Evolutionary conservation across 2,888 invertebrate genomes (phyloP), one percentile per base, ranked within the genome.

Genomic region (Synergus itoensis): DNA sequence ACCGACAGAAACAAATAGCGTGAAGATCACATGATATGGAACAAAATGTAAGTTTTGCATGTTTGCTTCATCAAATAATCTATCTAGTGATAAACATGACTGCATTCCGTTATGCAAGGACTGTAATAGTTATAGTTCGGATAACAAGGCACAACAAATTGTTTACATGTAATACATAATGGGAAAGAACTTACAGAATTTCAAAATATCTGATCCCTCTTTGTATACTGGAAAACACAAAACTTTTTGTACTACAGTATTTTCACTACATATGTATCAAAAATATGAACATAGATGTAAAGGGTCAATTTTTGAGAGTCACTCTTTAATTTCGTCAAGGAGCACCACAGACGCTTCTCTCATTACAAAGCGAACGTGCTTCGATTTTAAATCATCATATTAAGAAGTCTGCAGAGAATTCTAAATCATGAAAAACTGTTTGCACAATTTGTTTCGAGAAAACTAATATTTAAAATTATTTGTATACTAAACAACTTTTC

Each of bases 201-300:
- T 69, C 69, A 69, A 48, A 28, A 69, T 69, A 69, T 43, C 48
- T 36, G 69, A 69, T 69, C 69, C 69, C 48, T 69, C 69, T 69
- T 69, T 69, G 69, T 48, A 48, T 69, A 69, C 69, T 69, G 69
- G 43, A 69, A 69, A 69, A 69, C 45, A 64, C n/a, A 64, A 64
- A 41, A 64, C 64, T 64, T 40, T 60, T 40, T 64, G 64, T 64
- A 64, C 64, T 36, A 36, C 36, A 36, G 36, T 5, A 53, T n/a
- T 53, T 53, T 53, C 1, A 53, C 7, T 7, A n/a, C n/a, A n/a
- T n/a, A n/a, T 53, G 18, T 53, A 53, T 53, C 53, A n/a, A 18
- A 18, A n/a, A 53, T 53, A 53, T 18, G 9, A 53, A 1, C n/a
- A 53, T 53, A 53, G 2, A n/a, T 53, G 53, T n/a, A 53, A 53